Evolutionary conservation across 2,113 vertebrate species (phyloP).

Genomic region (Odocoileus virginianus): DNA sequence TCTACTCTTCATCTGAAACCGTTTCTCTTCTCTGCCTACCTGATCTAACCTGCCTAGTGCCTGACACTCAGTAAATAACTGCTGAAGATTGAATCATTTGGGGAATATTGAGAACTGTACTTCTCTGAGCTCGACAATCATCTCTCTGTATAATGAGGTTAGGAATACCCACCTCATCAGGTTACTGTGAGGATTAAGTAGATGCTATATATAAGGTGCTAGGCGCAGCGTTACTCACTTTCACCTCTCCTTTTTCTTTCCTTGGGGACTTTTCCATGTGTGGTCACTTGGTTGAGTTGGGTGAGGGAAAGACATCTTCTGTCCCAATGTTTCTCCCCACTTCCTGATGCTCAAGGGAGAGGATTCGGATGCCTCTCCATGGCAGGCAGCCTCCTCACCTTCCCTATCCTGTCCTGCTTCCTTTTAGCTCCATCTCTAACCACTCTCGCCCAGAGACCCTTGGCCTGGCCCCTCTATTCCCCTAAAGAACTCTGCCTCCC

Average conservation of each 20-base stretch:
- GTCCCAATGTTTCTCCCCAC: neutral
- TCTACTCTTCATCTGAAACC: neutral
- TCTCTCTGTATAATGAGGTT: neutral
- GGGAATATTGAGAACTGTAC: neutral
- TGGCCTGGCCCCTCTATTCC: neutral
- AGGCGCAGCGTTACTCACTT: accelerated
- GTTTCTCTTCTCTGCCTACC: neutral
- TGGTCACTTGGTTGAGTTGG: neutral
- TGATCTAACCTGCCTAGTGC: neutral
- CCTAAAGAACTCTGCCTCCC: neutral
- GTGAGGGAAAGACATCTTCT: neutral
- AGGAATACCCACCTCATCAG: neutral
- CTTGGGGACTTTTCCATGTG: neutral
- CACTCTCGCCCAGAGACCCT: accelerated
- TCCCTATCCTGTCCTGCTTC: neutral
- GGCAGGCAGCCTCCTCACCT: neutral
- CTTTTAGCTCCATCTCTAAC: neutral
- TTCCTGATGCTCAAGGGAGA: neutral
- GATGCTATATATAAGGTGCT: too few species aligned
- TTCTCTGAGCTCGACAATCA: neutral
- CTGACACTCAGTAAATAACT: neutral
- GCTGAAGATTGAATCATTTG: neutral
- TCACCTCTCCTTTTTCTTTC: neutral
- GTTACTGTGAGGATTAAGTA: neutral
- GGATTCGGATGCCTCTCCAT: accelerated